Percentiles rank a stretch among this genome's conserved stretches.
Evolutionary conservation across 2,888 invertebrate species (phyloP).

Genomic region (Lordiphosa fenestrarum): DNA sequence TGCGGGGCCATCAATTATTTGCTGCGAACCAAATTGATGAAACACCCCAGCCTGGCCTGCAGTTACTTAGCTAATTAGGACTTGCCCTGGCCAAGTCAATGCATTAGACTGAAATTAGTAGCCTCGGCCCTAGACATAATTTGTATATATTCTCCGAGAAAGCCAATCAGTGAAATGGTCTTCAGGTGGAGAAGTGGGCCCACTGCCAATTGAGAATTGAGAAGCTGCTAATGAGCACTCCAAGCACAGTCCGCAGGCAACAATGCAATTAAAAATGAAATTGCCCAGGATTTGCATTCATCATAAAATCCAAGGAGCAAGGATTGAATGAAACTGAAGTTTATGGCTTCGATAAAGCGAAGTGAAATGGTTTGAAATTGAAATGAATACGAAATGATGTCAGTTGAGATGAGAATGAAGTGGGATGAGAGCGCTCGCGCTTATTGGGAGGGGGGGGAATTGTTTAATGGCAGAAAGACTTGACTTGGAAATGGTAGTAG

Average conservation of each 20-base stretch:
- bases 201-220: conserved; percentile 11
- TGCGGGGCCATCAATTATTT: conserved; percentile 43
- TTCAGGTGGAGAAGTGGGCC: conserved; percentile 17
- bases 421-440: background rate
- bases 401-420: background rate
- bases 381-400: conserved; percentile 4
- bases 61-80: conserved; percentile 55
- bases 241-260: conserved; percentile 25
- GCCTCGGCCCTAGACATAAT: conserved; percentile 17
- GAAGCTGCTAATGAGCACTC: conserved; percentile 27
- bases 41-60: conserved; percentile 14
- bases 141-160: conserved; percentile 19
- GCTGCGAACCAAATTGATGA: conserved; percentile 22
- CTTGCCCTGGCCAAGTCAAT: conserved; percentile 18
- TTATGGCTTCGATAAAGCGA: conserved; percentile 8
- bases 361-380: conserved; percentile 9
- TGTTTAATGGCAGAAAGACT: too few relatives aligned
- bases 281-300: conserved; percentile 36
- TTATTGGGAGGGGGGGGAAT: too few relatives aligned
- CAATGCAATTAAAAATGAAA: conserved; percentile 49
- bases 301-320: conserved; percentile 2
- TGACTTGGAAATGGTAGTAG: background rate
- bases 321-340: conserved; percentile 32
- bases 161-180: conserved; percentile 33
- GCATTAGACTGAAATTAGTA: conserved; percentile 34